Conservation (phyloP, 2,113 vertebrate species). For the Todiramphus saurophagus region DNA sequence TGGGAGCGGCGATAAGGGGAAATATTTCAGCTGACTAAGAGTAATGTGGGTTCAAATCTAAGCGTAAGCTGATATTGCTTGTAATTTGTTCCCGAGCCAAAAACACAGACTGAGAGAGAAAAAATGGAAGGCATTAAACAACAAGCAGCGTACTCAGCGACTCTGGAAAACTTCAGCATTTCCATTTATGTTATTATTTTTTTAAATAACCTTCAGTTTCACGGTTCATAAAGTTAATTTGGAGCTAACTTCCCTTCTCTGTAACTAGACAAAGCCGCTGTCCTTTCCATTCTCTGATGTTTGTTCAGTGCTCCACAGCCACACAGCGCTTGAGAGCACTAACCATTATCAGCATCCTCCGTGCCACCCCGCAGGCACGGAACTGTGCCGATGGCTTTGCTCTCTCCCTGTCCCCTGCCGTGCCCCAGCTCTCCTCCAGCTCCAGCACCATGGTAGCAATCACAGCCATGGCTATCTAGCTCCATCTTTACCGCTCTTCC, state of each 20-base stretch:
- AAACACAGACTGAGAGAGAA: slow-evolving; percentile 36
- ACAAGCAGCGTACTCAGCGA: slow-evolving; percentile 7
- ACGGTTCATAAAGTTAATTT: slow-evolving; percentile 68
- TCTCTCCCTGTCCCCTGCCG: rapidly evolving
- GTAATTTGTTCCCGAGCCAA: slow-evolving; percentile 55
- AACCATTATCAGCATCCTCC: slow-evolving; percentile 15
- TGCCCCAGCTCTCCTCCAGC: background rate
- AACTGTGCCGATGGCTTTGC: rapidly evolving
- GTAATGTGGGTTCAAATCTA: slow-evolving; percentile 58
- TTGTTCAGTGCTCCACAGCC: background rate
- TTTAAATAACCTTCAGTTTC: slow-evolving; percentile 70
- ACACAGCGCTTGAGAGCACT: background rate
- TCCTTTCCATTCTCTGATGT: slow-evolving; percentile 28
- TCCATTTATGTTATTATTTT: slow-evolving; percentile 61
- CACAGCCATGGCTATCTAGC: background rate
- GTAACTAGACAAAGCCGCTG: slow-evolving; percentile 27
- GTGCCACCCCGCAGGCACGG: background rate
- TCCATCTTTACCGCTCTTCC: background rate
- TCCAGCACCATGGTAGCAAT: background rate
- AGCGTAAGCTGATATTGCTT: slow-evolving; percentile 57
- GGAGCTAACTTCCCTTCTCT: slow-evolving; percentile 47
- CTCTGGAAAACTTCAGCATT: slow-evolving; percentile 54
- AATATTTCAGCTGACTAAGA: slow-evolving; percentile 66
- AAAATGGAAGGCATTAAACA: slow-evolving; percentile 56
- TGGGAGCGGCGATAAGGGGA: slow-evolving; percentile 51